Conservation (phyloP, 2,797 vertebrate species). For the Balearica regulorum region DNA sequence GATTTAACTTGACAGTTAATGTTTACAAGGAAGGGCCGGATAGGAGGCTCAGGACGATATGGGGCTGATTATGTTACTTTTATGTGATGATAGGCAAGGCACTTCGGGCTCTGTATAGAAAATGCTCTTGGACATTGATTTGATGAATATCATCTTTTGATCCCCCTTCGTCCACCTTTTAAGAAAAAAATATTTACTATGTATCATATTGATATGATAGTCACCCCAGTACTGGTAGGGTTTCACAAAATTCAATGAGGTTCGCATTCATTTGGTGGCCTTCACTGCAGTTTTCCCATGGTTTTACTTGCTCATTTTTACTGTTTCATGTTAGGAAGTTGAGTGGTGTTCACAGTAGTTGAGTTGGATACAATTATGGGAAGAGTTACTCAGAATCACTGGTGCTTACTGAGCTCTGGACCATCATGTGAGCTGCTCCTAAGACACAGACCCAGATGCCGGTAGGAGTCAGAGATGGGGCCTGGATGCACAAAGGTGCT, state of each 20-base stretch:
- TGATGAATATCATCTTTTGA: background rate
- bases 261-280: background rate
- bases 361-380: background rate
- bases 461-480: background rate
- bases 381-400: background rate
- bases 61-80: background rate
- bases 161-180: background rate
- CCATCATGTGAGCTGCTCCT: background rate
- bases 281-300: background rate
- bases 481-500: background rate
- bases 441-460: background rate
- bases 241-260: background rate
- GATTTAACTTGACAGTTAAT: background rate
- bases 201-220: background rate
- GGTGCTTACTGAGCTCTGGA: background rate
- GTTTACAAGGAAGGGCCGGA: background rate
- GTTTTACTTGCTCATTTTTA: background rate
- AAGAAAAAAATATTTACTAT: background rate
- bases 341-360: background rate
- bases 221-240: background rate
- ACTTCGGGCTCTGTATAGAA: background rate
- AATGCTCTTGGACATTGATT: background rate
- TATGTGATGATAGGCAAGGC: background rate
- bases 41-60: background rate
- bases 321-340: background rate